Conservation (phyloP, 1,140 invertebrate species). For the Monomorium pharaonis region DNA sequence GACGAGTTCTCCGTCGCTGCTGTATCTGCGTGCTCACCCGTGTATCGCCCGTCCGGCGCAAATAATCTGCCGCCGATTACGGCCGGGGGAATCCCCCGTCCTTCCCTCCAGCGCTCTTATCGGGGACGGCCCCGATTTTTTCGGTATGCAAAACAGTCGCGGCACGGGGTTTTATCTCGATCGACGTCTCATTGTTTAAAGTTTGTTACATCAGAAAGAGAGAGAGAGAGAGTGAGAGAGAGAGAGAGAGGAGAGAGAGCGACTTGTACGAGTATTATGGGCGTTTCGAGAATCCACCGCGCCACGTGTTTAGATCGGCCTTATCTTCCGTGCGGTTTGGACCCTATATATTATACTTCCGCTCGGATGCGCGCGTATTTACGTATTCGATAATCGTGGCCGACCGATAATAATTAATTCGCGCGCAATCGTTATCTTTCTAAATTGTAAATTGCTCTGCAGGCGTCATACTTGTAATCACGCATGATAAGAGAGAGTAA, state of each 20-base stretch:
- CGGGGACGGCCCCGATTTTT: slow-evolving; percentile 3
- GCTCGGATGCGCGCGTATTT: not conserved
- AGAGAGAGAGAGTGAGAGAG: not conserved
- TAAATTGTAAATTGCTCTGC: not conserved
- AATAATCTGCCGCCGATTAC: slow-evolving; percentile 40
- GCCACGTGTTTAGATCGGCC: slow-evolving; percentile 30
- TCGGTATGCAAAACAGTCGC: slow-evolving; percentile 43
- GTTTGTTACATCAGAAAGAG: not conserved
- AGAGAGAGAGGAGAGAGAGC: not conserved
- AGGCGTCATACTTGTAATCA: not conserved
- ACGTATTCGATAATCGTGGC: not conserved
- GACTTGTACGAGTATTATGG: not conserved
- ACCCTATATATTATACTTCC: slow-evolving; percentile 26
- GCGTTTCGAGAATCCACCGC: slow-evolving; percentile 30
- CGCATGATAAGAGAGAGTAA: not conserved
- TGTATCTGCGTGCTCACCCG: slow-evolving; percentile 2
- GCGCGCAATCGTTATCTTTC: not conserved
- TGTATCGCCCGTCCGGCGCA: not conserved
- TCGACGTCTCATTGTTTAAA: slow-evolving; percentile 42
- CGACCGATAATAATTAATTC: slow-evolving; percentile 7
- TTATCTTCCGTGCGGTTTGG: slow-evolving; percentile 32
- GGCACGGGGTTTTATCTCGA: slow-evolving; percentile 36
- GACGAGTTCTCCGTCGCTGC: too few relatives aligned
- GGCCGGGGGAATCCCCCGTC: not conserved
- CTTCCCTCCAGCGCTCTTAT: not conserved